Conservation (phyloP, 2,797 vertebrate species). For the Chelmon rostratus region DNA sequence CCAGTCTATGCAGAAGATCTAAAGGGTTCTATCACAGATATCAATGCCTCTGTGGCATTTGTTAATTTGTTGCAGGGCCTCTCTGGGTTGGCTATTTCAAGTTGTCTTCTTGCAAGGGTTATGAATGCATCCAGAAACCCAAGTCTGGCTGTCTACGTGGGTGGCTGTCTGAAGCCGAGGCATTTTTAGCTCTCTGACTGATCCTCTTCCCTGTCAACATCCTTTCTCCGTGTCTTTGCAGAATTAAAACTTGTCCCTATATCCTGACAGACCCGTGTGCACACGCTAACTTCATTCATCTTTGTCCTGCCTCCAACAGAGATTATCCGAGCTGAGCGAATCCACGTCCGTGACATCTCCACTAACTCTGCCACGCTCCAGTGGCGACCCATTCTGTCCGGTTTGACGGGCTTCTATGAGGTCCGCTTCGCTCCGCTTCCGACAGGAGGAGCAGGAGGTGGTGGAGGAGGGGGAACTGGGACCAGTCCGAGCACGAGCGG, state of each 20-base stretch:
- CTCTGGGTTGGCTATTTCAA: constrained; percentile 76
- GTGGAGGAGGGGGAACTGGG: constrained; percentile 48
- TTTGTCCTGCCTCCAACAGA: constrained; percentile 76
- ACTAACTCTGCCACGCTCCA: constrained; percentile 86
- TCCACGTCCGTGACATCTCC: constrained; percentile 88
- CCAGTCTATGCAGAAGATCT: constrained; percentile 9
- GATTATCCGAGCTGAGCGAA: constrained; percentile 88
- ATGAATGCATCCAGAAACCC: constrained; percentile 57
- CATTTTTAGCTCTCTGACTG: constrained; percentile 56
- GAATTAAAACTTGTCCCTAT: constrained; percentile 2
- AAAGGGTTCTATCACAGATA: constrained; percentile 46
- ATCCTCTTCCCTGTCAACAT: constrained; percentile 28
- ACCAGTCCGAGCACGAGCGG: constrained; percentile 79
- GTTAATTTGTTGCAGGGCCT: constrained; percentile 65
- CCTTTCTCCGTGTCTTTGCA: constrained; percentile 1
- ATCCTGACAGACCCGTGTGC: not conserved
- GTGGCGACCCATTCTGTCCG: constrained; percentile 90
- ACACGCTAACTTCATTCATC: constrained; percentile 2
- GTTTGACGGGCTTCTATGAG: constrained; percentile 87
- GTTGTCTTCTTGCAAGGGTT: constrained; percentile 62
- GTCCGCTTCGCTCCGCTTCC: constrained; percentile 83
- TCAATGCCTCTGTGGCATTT: constrained; percentile 51
- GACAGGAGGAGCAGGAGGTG: constrained; percentile 34
- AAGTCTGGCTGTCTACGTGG: constrained; percentile 58
- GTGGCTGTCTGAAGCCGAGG: constrained; percentile 58